These are phyloP conservation scores for Spheniscus mendiculus DNA, from an alignment of 2,113 vertebrate species.

Conservation along the genomic window DNA sequence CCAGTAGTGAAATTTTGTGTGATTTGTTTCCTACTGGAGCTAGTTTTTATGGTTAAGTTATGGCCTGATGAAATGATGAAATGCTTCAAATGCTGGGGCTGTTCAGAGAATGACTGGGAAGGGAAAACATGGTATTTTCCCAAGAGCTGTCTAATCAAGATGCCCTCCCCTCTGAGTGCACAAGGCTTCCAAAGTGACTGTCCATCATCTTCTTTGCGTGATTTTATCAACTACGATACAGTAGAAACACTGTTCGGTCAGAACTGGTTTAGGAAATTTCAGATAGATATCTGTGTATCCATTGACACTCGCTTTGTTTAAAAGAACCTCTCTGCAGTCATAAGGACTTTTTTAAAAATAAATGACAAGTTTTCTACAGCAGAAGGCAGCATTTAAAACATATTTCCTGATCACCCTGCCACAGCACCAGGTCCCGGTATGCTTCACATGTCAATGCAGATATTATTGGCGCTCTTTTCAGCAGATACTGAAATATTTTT, in stretches of 20 bases:
- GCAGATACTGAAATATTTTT: not conserved
- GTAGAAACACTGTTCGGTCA: not conserved
- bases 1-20: not conserved
- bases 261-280: not conserved
- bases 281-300: not conserved
- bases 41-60: not conserved
- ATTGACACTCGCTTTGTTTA: not conserved
- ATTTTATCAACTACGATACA: fast-evolving
- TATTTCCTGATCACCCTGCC: not conserved
- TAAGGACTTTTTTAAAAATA: not conserved
- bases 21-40: not conserved
- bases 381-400: not conserved
- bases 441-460: not conserved
- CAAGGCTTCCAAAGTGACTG: not conserved
- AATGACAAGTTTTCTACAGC: not conserved
- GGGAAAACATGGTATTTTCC: not conserved
- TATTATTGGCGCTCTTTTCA: not conserved
- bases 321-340: not conserved
- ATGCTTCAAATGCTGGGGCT: not conserved
- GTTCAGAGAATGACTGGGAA: fast-evolving
- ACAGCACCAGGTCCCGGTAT: not conserved
- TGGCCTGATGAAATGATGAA: not conserved
- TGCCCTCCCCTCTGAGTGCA: not conserved
- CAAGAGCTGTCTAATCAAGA: not conserved
- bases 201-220: not conserved